A percentile compares a stretch with the other conserved stretches of the same genome.
phyloP scores from a whole-genome alignment of 2,888 invertebrate species.

The Dysmachus trigonus region DNA sequence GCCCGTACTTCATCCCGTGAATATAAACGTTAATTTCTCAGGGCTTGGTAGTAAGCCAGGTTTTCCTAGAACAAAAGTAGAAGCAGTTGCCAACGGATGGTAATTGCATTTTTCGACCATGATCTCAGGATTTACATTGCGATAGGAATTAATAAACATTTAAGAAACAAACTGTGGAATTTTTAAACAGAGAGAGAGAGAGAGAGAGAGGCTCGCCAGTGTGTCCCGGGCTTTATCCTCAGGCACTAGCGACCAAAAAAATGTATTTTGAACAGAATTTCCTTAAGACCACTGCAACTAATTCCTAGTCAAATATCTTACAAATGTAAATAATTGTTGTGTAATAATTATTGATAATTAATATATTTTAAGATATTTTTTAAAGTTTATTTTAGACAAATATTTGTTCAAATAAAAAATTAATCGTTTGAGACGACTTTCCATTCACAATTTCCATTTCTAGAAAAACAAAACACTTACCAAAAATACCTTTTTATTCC shows the following conservation, averaged over 20 bases:
- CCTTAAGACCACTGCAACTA: slow-evolving; percentile 45
- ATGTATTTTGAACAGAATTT: slow-evolving; percentile 30
- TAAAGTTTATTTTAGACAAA: slow-evolving; percentile 33
- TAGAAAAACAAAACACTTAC: too few relatives aligned
- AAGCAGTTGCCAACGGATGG: slow-evolving; percentile 62
- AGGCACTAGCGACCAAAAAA: not conserved
- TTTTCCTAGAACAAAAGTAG: slow-evolving; percentile 59
- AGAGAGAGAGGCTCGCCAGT: not conserved
- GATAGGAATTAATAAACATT: slow-evolving; percentile 1
- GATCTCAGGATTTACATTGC: slow-evolving; percentile 6
- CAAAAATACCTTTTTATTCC: not conserved
- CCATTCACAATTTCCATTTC: not conserved
- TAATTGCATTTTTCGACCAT: slow-evolving; percentile 51
- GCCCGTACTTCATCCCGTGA: slow-evolving; percentile 81
- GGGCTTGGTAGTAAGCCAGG: not conserved
- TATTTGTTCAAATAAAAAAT: slow-evolving; percentile 41
- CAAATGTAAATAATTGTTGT: slow-evolving; percentile 48
- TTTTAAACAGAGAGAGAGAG: not conserved
- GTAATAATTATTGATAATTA: slow-evolving; percentile 33
- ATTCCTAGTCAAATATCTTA: slow-evolving; percentile 48
- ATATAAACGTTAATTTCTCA: slow-evolving; percentile 85
- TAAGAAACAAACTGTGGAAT: not conserved
- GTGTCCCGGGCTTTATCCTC: not conserved
- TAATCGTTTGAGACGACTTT: not conserved
- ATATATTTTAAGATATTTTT: slow-evolving; percentile 41